phyloP scores from a whole-genome alignment of 2,888 invertebrate genomes.

The Heliconius ethilla region DNA sequence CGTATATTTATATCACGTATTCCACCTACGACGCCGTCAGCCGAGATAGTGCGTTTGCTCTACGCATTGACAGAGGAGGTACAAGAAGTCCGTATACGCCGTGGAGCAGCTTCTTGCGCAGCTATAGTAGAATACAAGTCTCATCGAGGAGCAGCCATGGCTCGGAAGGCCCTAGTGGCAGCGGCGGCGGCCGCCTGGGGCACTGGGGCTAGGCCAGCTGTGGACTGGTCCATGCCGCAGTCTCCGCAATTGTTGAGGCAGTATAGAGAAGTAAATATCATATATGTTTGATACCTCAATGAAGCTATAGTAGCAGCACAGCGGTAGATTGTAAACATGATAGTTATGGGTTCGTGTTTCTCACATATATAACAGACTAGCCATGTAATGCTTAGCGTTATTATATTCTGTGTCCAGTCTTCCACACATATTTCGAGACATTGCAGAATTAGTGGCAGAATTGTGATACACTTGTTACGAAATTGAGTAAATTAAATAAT shows the following conservation, averaged over 20 bases:
- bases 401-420: neutral
- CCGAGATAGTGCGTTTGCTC: slow-evolving; percentile 83
- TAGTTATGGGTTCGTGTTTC: no score
- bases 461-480: neutral
- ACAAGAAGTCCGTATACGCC: slow-evolving; percentile 74
- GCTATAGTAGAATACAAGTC: slow-evolving; percentile 88
- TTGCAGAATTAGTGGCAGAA: neutral
- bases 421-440: neutral
- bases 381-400: no score
- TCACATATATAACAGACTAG: no score
- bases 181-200: slow-evolving; percentile 79
- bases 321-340: no score
- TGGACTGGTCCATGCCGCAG: slow-evolving; percentile 78
- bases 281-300: neutral
- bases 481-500: neutral
- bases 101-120: slow-evolving; percentile 76
- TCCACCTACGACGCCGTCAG: slow-evolving; percentile 81
- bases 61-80: slow-evolving; percentile 78
- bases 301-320: no score
- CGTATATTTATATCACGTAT: slow-evolving; percentile 85
- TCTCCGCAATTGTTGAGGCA: slow-evolving; percentile 72
- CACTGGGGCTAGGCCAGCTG: slow-evolving; percentile 72
- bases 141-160: slow-evolving; percentile 85
- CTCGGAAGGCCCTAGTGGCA: slow-evolving; percentile 77
- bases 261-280: slow-evolving; percentile 68